Evolutionary conservation across 2,888 invertebrate genomes (phyloP).

Genomic region (Tethea ocularis): DNA sequence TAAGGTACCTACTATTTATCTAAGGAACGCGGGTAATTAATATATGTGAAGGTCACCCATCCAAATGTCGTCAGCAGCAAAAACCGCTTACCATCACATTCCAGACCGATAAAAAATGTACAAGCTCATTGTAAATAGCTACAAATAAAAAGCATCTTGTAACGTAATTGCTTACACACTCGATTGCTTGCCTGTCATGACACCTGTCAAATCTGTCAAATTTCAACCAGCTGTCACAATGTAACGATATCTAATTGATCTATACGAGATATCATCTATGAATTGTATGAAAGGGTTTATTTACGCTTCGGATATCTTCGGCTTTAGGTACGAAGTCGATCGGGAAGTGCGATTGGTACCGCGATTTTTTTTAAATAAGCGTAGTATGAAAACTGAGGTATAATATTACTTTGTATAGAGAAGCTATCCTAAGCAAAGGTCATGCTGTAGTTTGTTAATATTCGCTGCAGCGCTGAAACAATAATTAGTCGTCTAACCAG

Average conservation of each 20-base stretch:
- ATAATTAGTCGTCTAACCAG: too few relatives aligned
- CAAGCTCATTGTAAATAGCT: conserved; percentile 15
- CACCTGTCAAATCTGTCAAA: conserved; percentile 38
- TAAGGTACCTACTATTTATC: too few relatives aligned
- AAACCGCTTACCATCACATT: conserved; percentile 23
- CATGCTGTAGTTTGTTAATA: too few relatives aligned
- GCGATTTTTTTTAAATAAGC: too few relatives aligned
- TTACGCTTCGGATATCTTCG: neutral
- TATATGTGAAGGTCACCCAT: neutral
- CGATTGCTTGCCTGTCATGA: conserved; percentile 35
- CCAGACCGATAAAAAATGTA: neutral
- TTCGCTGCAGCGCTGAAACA: too few relatives aligned
- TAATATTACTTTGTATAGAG: too few relatives aligned
- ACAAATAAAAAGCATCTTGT: conserved; percentile 15
- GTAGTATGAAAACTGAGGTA: too few relatives aligned
- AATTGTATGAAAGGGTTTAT: conserved; percentile 4
- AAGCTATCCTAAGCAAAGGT: too few relatives aligned
- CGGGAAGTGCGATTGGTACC: neutral
- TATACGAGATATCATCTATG: conserved; percentile 25
- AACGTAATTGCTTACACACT: conserved; percentile 42
- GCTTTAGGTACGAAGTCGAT: neutral
- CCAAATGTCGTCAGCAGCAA: conserved; percentile 12
- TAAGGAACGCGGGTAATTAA: too few relatives aligned
- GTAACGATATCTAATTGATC: conserved; percentile 51
- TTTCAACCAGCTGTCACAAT: conserved; percentile 35